These are phyloP conservation scores for Lateolabrax maculatus DNA, from an alignment of 2,797 vertebrate species.

Conservation along the genomic window DNA sequence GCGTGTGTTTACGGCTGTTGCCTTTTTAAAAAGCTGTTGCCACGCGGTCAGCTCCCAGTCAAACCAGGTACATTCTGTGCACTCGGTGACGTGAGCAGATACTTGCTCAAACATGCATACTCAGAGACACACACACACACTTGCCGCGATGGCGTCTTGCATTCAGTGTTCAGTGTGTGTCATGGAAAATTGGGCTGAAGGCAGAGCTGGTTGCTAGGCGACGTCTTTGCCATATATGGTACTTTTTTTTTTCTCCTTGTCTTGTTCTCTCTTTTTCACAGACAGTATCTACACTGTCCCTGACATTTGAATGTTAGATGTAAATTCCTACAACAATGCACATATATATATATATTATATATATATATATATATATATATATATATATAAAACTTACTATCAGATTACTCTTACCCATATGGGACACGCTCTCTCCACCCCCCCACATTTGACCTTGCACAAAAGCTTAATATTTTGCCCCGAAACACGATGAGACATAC, in stretches of 20 bases:
- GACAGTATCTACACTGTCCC: conserved; percentile 56
- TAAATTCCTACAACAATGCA: conserved; percentile 40
- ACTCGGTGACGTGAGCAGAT: conserved; percentile 57
- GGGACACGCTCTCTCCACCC: conserved; percentile 21
- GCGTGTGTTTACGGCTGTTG: conserved; percentile 44
- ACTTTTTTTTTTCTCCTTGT: conserved; percentile 40
- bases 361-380: no score
- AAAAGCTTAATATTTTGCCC: conserved; percentile 50
- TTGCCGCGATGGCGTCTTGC: conserved; percentile 64
- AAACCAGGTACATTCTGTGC: conserved; percentile 60
- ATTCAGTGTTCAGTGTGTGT: conserved; percentile 79
- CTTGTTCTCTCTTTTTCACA: conserved; percentile 41
- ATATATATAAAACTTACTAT: not conserved
- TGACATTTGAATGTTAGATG: conserved; percentile 57
- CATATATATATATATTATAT: no score
- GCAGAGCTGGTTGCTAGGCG: conserved; percentile 83
- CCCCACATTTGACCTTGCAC: not conserved
- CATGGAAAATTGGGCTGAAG: conserved; percentile 90
- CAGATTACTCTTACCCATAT: not conserved
- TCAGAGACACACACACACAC: conserved; percentile 22
- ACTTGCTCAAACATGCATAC: conserved; percentile 70
- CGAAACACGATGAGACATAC: conserved; percentile 44
- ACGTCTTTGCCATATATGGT: conserved; percentile 84
- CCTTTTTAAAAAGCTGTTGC: not conserved
- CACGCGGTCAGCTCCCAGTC: conserved; percentile 30